Conservation (phyloP, 2,888 invertebrate genomes). For the Nomada hirtipes region DNA sequence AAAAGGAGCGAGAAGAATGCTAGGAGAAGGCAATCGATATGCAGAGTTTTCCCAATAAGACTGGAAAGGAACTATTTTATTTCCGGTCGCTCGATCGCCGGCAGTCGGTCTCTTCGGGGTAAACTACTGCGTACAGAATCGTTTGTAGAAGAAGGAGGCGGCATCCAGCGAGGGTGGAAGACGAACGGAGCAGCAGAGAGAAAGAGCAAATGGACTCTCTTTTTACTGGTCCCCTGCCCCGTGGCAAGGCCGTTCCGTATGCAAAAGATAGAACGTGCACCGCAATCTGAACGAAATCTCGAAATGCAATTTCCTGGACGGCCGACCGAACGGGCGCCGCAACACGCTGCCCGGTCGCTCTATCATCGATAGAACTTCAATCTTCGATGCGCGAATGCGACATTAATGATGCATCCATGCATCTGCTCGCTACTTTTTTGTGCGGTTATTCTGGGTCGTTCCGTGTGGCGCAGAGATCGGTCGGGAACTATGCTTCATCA, state of each 20-base stretch:
- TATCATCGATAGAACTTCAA: conserved; percentile 56
- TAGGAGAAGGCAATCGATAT: conserved; percentile 63
- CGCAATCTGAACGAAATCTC: conserved; percentile 78
- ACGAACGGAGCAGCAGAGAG: background rate
- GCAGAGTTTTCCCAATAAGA: conserved; percentile 69
- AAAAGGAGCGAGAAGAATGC: background rate
- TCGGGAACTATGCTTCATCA: background rate
- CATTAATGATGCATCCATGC: conserved; percentile 63
- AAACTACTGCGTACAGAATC: conserved; percentile 50
- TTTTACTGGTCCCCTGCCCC: conserved; percentile 8
- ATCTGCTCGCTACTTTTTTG: background rate
- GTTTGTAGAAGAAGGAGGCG: conserved; percentile 12
- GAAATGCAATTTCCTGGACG: conserved; percentile 80
- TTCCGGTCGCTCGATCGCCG: conserved; percentile 71
- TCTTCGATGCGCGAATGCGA: conserved; percentile 47
- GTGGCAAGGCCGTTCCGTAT: conserved; percentile 59
- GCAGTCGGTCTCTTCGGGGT: conserved; percentile 46
- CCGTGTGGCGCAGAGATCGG: background rate
- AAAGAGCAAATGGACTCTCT: background rate
- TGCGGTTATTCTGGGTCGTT: background rate
- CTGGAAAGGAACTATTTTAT: conserved; percentile 68
- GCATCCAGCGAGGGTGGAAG: background rate
- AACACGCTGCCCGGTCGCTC: conserved; percentile 8
- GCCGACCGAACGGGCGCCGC: conserved; percentile 58
- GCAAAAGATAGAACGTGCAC: conserved; percentile 75